Evolutionary conservation across 2,888 invertebrate species (phyloP), one percentile per base, ranked within the genome.

Genomic region (Coenonympha arcania): DNA sequence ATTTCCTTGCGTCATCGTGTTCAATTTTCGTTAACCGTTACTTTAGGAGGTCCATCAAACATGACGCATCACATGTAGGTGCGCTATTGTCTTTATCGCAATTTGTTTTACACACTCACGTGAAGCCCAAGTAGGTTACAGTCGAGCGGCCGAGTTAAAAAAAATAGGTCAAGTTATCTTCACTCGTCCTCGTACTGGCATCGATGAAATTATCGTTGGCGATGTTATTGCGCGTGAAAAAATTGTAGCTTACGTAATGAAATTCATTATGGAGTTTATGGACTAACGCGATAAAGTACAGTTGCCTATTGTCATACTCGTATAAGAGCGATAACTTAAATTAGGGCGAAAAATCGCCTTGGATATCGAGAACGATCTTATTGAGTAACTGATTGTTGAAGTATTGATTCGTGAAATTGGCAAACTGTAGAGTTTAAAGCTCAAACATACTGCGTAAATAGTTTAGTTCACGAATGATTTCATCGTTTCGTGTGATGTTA

Each of bases 91-190:
- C 69, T 73, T 71, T 57, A 62, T 57, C 57, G 68, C 72, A 72
- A 72, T 75, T 70, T 67, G 69, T 67, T 58, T 52, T 66, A 63
- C 57, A 66, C 62, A 66, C 71, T 71, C 76, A 79, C 74, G 73
- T 76, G 76, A 62, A 44, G 62, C 64, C 51, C 66, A 61, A 73
- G 74, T 86, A 73, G 85, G 86, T 84, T 85, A 83, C 68, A 79
- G 74, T 76, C 69, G 72, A 72, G 73, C 67, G 72, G 66, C 66
- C 55, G 71, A 82, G 83, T 84, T 85, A 86, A 85, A 86, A 82
- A 31, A 86, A 82, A 86, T 86, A 71, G 86, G 86, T 85, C 86
- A 86, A 86, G 85, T 83, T 83, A 85, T 86, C 86, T 84, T 80
- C 63, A 69, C 68, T 69, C 74, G 86, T 85, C 86, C 86, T 86